Evolutionary conservation across 2,888 invertebrate species (phyloP), one percentile per base, ranked within the genome.

Genomic region (Torymus aiolomorphi): DNA sequence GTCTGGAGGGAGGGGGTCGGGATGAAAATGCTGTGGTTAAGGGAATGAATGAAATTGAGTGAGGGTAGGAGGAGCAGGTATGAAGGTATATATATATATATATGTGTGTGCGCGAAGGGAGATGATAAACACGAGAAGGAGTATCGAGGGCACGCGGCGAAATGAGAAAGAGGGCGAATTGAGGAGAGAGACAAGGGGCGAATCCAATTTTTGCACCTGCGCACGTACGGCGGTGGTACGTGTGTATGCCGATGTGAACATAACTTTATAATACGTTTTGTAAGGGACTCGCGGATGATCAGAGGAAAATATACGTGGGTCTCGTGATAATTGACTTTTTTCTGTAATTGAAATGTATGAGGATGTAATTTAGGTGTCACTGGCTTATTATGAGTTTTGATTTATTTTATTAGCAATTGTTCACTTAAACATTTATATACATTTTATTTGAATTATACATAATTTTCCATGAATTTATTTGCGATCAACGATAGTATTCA

Each of bases 141-240:
- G 61, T 71, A 54, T 63, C 52, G 66, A 65, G 70, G 59, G 66
- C 31, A 16, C 24, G 59, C 52, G 14, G 31, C 12, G 62, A 76
- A 62, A 69, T 69, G 69, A 67, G 75, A 67, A 66, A 57, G 16
- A 67, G 75, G n/a, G n/a, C n/a, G n/a, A n/a, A 74, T 73, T 63
- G 63, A 31, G 49, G 20, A 42, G 66, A 51, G 56, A 10, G 18
- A 51, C 20, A 63, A 14, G 62, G 67, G 69, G 67, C 69, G 67
- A 67, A 42, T 69, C 69, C 62, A 76, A 70, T 76, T 76, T 70
- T 76, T 70, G 62, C 63, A 76, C 70, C 70, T 70, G 70, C 70
- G 54, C 56, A n/a, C 20, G 14, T 56, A 16, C 12, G 52, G 20
- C 13, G 2, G 49, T 52, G 51, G 20, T 49, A 10, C 8, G 42